These are phyloP conservation scores for Gavia stellata DNA, from an alignment of 2,113 vertebrate species.

Conservation along the genomic window DNA sequence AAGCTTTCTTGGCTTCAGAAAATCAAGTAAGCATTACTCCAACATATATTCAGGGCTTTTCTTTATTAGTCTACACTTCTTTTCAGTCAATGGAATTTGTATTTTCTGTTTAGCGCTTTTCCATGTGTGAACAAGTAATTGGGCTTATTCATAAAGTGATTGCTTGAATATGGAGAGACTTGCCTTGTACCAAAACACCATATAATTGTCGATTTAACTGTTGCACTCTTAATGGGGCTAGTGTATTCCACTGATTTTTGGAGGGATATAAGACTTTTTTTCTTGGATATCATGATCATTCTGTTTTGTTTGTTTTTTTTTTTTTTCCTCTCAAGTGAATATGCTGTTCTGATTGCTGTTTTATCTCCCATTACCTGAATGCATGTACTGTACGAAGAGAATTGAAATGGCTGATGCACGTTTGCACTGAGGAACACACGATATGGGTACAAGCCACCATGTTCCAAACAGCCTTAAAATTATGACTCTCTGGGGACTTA, in stretches of 20 bases:
- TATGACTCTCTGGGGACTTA: slow-evolving; percentile 6
- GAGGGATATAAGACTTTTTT: not conserved
- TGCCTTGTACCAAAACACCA: not conserved
- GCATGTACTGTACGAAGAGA: not conserved
- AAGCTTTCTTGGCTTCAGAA: not conserved
- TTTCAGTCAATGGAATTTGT: not conserved
- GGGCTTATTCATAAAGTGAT: not conserved
- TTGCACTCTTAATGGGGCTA: not conserved
- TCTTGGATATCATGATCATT: not conserved
- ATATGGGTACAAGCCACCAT: not conserved
- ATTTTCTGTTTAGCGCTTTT: not conserved
- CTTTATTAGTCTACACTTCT: not conserved
- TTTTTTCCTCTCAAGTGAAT: not conserved
- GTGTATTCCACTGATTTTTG: not conserved
- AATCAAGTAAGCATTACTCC: not conserved
- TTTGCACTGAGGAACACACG: slow-evolving; percentile 38
- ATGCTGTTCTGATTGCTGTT: not conserved
- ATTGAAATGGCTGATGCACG: slow-evolving; percentile 21
- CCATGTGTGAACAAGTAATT: not conserved
- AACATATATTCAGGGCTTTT: not conserved
- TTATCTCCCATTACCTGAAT: not conserved
- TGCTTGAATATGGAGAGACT: not conserved
- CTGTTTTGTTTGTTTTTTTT: not conserved
- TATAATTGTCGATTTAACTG: not conserved
- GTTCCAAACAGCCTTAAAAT: slow-evolving; percentile 59